Evolutionary conservation across 2,888 invertebrate species (phyloP), one percentile per base, ranked within the genome.

Genomic region (Zeuzera pyrina): DNA sequence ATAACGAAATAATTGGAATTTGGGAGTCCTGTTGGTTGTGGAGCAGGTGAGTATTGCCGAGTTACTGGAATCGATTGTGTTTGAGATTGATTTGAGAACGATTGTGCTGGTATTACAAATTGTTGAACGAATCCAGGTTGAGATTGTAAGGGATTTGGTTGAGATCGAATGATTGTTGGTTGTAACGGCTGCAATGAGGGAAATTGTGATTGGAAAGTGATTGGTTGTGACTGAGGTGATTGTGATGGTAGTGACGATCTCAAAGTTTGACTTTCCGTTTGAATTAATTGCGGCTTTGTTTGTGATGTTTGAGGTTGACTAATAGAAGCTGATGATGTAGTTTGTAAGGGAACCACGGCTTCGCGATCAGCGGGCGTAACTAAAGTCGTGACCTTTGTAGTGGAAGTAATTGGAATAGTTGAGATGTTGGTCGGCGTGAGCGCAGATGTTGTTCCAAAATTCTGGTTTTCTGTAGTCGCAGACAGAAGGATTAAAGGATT

Each of bases 401-500:
- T n/a, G n/a, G n/a, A n/a, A n/a, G n/a, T n/a, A n/a, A n/a, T n/a
- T n/a, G n/a, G n/a, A n/a, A n/a, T n/a, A n/a, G n/a, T n/a, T n/a
- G n/a, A n/a, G n/a, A n/a, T n/a, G n/a, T n/a, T n/a, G 26, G 6
- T 28, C 28, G 23, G 21, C 15, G 24, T 15, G 29, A 10, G 14
- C 27, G 6, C 25, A n/a, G n/a, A n/a, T n/a, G n/a, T n/a, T n/a
- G n/a, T n/a, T n/a, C n/a, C n/a, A n/a, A n/a, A n/a, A n/a, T n/a
- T n/a, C n/a, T n/a, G n/a, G n/a, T n/a, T n/a, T n/a, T n/a, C n/a
- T 14, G 41, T 30, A 24, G 34, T 28, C 8, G 38, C 21, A 10
- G 42, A 36, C n/a, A 47, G 32, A 15, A 58, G 50, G n/a, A 57
- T 31, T n/a, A 74, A 66, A 5, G 73, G 69, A 35, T 66, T 65